Conservation (phyloP, 1,140 invertebrate species). For the Drosophila busckii region DNA sequence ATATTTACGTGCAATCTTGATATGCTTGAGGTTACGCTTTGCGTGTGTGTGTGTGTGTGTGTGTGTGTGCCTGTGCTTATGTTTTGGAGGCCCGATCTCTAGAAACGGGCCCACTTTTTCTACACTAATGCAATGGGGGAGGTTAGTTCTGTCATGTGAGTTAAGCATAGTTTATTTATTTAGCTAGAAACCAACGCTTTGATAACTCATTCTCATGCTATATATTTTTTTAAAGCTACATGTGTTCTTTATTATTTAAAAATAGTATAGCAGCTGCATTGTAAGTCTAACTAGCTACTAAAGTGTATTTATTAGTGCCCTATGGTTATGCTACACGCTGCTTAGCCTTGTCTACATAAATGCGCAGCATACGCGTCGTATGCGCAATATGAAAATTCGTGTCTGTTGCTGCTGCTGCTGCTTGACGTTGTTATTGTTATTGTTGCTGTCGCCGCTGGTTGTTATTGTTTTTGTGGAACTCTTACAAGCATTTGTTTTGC, state of each 20-base stretch:
- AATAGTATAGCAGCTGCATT: too few relatives aligned
- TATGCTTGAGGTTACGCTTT: too few relatives aligned
- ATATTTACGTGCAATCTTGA: too few relatives aligned
- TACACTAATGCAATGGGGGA: too few relatives aligned
- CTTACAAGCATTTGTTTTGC: constrained; percentile 56
- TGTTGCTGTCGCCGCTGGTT: constrained; percentile 10
- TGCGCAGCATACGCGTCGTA: constrained; percentile 48
- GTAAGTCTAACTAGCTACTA: too few relatives aligned
- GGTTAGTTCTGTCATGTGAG: too few relatives aligned
- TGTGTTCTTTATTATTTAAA: not conserved
- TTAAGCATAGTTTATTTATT: too few relatives aligned
- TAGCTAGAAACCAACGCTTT: too few relatives aligned
- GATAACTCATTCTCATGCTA: too few relatives aligned
- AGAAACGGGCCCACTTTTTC: constrained; percentile 53
- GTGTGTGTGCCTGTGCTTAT: constrained; percentile 5
- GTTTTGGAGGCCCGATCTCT: constrained; percentile 56
- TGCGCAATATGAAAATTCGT: constrained; percentile 43
- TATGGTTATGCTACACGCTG: too few relatives aligned
- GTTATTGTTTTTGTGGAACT: constrained; percentile 24
- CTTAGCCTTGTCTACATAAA: too few relatives aligned
- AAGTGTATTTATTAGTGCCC: too few relatives aligned
- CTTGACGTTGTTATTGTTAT: constrained; percentile 11
- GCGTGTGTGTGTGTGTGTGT: constrained; percentile 9
- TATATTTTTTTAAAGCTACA: constrained; percentile 13
- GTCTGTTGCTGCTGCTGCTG: not conserved